Percentiles rank a stretch among this genome's conserved stretches.
phyloP scores from a whole-genome alignment of 2,888 invertebrate genomes.

The Thalpophila matura region DNA sequence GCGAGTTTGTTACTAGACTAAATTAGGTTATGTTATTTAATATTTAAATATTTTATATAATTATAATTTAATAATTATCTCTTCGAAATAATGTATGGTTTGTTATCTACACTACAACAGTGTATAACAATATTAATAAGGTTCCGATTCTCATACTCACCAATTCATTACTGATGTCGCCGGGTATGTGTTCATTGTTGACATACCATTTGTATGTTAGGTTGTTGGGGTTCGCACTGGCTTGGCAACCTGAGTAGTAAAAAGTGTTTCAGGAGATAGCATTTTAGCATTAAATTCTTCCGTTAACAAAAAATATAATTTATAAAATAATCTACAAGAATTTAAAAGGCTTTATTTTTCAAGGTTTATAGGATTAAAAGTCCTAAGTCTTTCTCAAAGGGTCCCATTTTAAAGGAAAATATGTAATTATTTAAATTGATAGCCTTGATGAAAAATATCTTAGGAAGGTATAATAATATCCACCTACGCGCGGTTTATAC shows the following conservation, averaged over 20 bases:
- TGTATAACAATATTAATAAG: too few species aligned
- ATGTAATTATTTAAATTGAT: slow-evolving; percentile 28
- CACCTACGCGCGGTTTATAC: slow-evolving; percentile 18
- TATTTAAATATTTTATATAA: too few species aligned
- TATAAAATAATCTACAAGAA: not conserved
- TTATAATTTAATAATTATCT: too few species aligned
- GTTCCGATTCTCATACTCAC: slow-evolving; percentile 82
- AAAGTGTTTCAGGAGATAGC: not conserved
- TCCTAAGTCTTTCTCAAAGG: slow-evolving; percentile 15
- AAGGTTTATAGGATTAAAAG: not conserved
- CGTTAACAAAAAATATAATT: not conserved
- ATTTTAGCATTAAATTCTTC: not conserved
- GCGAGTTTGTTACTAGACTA: not conserved
- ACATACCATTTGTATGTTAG: slow-evolving; percentile 96
- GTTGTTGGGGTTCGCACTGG: slow-evolving; percentile 96
- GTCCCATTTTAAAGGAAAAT: slow-evolving; percentile 16
- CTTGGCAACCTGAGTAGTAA: slow-evolving; percentile 92
- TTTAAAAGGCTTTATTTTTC: not conserved
- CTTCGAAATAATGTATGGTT: too few species aligned
- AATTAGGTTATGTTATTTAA: slow-evolving; percentile 12
- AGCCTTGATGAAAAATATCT: slow-evolving; percentile 17
- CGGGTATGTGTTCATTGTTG: slow-evolving; percentile 95
- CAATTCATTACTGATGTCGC: slow-evolving; percentile 95
- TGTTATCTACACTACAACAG: too few species aligned
- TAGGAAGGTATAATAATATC: slow-evolving; percentile 20